Conservation (phyloP, 2,113 vertebrate genomes). For the Chlorodrepanis virens region DNA sequence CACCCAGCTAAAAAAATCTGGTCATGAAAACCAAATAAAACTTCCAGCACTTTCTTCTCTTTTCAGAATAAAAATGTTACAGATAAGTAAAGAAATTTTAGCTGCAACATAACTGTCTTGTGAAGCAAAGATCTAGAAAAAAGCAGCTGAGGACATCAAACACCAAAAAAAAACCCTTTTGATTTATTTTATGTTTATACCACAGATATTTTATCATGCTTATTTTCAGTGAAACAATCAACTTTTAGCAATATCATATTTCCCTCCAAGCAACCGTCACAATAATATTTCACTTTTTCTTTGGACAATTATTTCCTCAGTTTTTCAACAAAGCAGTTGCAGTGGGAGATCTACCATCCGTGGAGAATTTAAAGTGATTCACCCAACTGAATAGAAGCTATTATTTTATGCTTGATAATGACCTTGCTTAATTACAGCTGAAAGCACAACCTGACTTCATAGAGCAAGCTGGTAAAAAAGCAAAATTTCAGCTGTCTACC, state of each 20-base stretch:
- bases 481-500: conserved; percentile 49
- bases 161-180: neutral
- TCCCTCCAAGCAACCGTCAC: neutral
- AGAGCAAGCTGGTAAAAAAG: conserved; percentile 38
- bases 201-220: neutral
- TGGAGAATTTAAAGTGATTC: conserved; percentile 1
- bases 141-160: neutral
- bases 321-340: neutral
- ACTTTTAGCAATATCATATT: neutral
- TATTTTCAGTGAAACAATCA: neutral
- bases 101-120: neutral
- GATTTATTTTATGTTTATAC: neutral
- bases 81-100: neutral
- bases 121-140: neutral
- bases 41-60: neutral
- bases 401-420: conserved; percentile 23
- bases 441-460: conserved; percentile 28
- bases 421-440: conserved; percentile 58
- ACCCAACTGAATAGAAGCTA: conserved; percentile 9
- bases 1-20: neutral
- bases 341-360: neutral
- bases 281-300: neutral
- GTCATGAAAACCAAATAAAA: neutral
- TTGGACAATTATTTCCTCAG: neutral
- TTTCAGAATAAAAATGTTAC: neutral